phyloP scores from a whole-genome alignment of 2,113 vertebrate species.

The Balaeniceps rex region DNA sequence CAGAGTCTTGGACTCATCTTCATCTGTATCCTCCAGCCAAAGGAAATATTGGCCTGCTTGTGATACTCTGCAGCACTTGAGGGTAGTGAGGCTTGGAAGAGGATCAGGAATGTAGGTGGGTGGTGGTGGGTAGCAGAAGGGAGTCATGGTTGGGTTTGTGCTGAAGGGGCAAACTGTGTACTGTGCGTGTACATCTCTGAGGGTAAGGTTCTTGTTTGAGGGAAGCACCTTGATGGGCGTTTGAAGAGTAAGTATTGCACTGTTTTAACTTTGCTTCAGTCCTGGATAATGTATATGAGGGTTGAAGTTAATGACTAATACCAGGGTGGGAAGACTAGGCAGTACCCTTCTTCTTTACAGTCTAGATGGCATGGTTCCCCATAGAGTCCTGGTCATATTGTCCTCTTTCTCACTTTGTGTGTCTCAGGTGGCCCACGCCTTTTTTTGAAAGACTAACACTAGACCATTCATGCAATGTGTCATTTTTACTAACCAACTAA shows the following conservation, averaged over 20 bases:
- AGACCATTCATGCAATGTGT: slow-evolving; percentile 95
- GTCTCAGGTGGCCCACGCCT: slow-evolving; percentile 75
- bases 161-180: not conserved
- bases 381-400: slow-evolving; percentile 76
- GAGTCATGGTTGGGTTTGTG: not conserved
- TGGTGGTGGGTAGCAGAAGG: not conserved
- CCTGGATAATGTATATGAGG: not conserved
- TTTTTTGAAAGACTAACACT: slow-evolving; percentile 87
- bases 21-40: slow-evolving; percentile 5
- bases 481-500: slow-evolving; percentile 98
- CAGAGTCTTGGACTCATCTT: slow-evolving; percentile 8
- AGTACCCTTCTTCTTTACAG: slow-evolving; percentile 14
- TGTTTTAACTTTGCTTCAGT: not conserved
- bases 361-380: slow-evolving; percentile 55
- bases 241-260: slow-evolving; percentile 69
- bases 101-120: not conserved
- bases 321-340: slow-evolving; percentile 7
- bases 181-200: not conserved
- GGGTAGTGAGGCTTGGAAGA: not conserved
- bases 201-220: not conserved
- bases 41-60: not conserved
- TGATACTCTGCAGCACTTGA: not conserved
- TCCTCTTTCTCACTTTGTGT: slow-evolving; percentile 75
- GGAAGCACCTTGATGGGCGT: not conserved
- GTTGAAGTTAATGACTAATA: not conserved